Base-by-base conservation (phyloP, 2,113 vertebrate genomes). In the Hystrix brachyura region DNA sequence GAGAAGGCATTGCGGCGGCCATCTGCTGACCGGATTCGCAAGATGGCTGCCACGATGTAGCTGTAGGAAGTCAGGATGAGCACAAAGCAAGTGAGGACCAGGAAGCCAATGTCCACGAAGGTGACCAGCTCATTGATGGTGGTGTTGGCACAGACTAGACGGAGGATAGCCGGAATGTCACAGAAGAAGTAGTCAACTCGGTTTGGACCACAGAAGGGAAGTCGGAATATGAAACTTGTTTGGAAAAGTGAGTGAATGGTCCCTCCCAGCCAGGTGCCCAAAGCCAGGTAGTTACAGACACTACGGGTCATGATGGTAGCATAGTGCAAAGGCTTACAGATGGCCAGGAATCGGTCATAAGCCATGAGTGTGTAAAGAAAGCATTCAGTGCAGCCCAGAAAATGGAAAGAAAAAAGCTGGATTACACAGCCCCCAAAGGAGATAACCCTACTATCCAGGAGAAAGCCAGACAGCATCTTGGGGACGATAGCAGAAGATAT, bases 341-440 rank as follows among this genome's bases (percentile, higher is more conserved):
- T 98, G 48, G 98, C 98, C 84, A 98, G 91, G 90, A 98, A 98
- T 17, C 92, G 92, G 86, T 98, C 98, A 48, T 98, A 98, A 53
- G 97, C 98, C 98, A 98, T 98, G 6, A 98, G 96, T 0, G 98
- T 98, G 29, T 98, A 98, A 46, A 98, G 96, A 82, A 98, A 98
- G 23, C 98, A 98, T 91, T 98, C 98, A 4, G 98, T 98, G 85
- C 98, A 98, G 78, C 98, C 98, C 90, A 98, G 81, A 79, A 98
- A 98, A 83, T 98, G 97, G 91, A 98, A 98, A 21, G 97, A 98
- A 78, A 98, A 98, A 0, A 98, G 94, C 9, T 98, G 98, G n/a
- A 97, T 87, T 27, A 96, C 97, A 76, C 98, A 98, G 14, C 97
- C 97, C 23, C 96, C 94, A 78, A 98, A 98, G 90, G 98, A 98